Conservation (phyloP, 1,140 invertebrate genomes). For the Heliconius hermathena region DNA sequence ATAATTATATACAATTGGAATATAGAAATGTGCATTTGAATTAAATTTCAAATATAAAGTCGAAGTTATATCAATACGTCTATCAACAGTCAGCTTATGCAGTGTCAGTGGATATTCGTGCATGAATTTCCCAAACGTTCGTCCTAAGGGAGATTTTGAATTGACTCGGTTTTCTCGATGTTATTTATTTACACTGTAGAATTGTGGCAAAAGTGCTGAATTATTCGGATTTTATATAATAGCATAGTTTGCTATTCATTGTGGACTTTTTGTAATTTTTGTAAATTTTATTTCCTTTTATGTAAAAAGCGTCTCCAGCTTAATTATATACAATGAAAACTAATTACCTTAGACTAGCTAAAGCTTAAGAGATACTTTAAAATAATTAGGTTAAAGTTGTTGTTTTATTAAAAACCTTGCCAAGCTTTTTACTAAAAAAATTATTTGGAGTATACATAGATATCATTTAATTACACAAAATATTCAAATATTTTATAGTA, state of each 20-base stretch:
- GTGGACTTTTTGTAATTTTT: background rate
- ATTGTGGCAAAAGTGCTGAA: background rate
- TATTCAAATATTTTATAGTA: background rate
- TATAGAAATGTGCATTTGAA: background rate
- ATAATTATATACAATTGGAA: too few species aligned
- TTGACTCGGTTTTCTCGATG: constrained; percentile 18
- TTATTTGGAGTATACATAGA: too few species aligned
- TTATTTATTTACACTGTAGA: constrained; percentile 16
- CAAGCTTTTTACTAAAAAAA: too few species aligned
- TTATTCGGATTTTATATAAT: background rate
- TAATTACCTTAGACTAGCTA: background rate
- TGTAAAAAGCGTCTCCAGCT: background rate
- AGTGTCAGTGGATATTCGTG: constrained; percentile 23
- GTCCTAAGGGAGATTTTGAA: background rate
- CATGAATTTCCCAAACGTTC: constrained; percentile 19
- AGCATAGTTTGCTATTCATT: background rate
- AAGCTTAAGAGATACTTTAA: background rate
- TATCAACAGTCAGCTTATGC: constrained; percentile 19
- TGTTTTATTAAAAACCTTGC: background rate
- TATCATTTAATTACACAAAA: background rate
- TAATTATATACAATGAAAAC: background rate
- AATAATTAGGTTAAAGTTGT: background rate
- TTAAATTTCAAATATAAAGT: constrained; percentile 4
- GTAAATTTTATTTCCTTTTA: background rate
- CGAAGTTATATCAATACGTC: constrained; percentile 13